phyloP scores from a whole-genome alignment of 1,140 invertebrate genomes.

The Megalopta genalis region DNA sequence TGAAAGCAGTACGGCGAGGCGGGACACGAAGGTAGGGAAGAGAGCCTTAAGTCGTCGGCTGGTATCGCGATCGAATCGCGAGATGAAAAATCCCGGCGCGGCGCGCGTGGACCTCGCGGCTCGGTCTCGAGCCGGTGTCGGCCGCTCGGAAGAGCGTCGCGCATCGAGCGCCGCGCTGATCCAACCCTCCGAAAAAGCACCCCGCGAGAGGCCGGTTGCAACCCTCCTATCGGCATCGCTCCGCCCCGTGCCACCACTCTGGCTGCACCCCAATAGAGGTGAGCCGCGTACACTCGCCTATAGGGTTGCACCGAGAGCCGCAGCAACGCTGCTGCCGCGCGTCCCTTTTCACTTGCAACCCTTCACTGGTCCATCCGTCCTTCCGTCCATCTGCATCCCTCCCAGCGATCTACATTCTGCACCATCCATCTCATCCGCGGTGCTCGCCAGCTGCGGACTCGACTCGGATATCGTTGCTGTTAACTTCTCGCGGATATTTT shows the following conservation, averaged over 20 bases:
- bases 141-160: constrained; percentile 41
- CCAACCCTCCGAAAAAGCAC: constrained; percentile 76
- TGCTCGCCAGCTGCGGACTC: constrained; percentile 51
- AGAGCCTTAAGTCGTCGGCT: too few relatives aligned
- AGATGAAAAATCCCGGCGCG: not conserved
- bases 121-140: not conserved
- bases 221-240: constrained; percentile 75
- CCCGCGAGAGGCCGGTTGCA: constrained; percentile 67
- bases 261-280: constrained; percentile 51
- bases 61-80: not conserved
- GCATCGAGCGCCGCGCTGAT: constrained; percentile 73
- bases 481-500: constrained; percentile 57
- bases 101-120: not conserved
- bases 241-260: constrained; percentile 74
- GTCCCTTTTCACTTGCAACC: constrained; percentile 58
- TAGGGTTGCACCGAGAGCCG: constrained; percentile 55
- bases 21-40: too few relatives aligned
- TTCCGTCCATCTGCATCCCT: constrained; percentile 48
- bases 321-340: constrained; percentile 50
- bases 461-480: constrained; percentile 48
- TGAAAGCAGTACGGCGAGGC: too few relatives aligned
- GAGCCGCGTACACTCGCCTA: constrained; percentile 57
- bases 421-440: constrained; percentile 53
- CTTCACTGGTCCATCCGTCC: constrained; percentile 50
- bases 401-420: constrained; percentile 56